Evolutionary conservation across 2,113 vertebrate species (phyloP), one percentile per base, ranked within the genome.

Genomic region (Istiophorus platypterus): DNA sequence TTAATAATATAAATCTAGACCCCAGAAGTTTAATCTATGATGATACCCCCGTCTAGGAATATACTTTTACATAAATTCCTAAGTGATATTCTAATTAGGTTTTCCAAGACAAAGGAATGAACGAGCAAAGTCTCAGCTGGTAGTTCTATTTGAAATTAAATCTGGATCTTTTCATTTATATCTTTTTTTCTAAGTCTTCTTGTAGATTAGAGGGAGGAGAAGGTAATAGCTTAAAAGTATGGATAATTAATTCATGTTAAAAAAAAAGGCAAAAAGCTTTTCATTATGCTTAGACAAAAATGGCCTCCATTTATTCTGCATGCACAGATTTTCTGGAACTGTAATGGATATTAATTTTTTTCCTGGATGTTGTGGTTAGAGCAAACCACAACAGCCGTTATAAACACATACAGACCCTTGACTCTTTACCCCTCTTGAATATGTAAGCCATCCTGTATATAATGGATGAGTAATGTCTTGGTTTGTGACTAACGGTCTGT

Each of bases 231-330:
- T 72, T 41, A 41, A 64, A 74, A 81, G 61, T 54, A 9, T 37
- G 52, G 70, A 85, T 88, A 93, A 92, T 92, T 86, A 86, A 89
- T 90, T 85, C 78, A 79, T 81, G 76, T 65, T 57, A 72, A 62
- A 82, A 93, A 92, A 91, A 73, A 93, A 90, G 84, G 61, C 14
- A 10, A 54, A 63, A 56, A 58, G 74, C 78, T 83, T 66, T 84
- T 82, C 51, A 87, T 88, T 71, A 88, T 69, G 42, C 15, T 56
- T 59, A 77, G 34, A 89, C 81, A 90, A 94, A 92, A 80, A 73
- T 68, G 37, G 20, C 39, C 39, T 39, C 70, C 47, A 79, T 90
- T 93, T 85, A 87, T 94, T 4, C 31, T 34, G 3, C 6, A 93
- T 92, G 92, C 77, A 27, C 66, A 80, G 66, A 74, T 39, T 78